phyloP scores from a whole-genome alignment of 1,140 invertebrate genomes.

The Ooceraea biroi region DNA sequence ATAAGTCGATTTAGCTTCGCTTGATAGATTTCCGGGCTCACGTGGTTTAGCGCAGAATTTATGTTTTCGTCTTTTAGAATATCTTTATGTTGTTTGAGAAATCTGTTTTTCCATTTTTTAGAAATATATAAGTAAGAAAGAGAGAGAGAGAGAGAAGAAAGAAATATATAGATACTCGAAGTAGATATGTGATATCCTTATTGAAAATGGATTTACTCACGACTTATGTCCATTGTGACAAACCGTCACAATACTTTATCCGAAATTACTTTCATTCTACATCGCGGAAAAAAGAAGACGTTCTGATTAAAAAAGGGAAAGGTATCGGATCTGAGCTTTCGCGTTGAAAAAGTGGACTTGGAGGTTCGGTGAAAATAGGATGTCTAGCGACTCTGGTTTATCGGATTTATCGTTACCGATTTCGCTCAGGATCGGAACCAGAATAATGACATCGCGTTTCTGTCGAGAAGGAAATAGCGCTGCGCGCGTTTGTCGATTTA shows the following conservation, averaged over 20 bases:
- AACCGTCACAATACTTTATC: conserved; percentile 26
- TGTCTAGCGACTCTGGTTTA: conserved; percentile 31
- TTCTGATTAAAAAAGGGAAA: conserved; percentile 30
- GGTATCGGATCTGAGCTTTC: background rate
- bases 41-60: background rate
- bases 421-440: conserved; percentile 44
- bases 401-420: conserved; percentile 51
- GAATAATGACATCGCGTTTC: conserved; percentile 37
- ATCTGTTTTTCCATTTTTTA: background rate
- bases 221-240: conserved; percentile 4
- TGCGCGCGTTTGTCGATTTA: conserved; percentile 33
- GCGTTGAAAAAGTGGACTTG: conserved; percentile 9
- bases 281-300: background rate
- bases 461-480: conserved; percentile 36
- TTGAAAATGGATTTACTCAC: conserved; percentile 22
- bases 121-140: background rate
- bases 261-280: background rate
- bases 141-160: too few relatives aligned
- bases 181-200: too few relatives aligned
- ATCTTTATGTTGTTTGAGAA: background rate
- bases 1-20: conserved; percentile 25
- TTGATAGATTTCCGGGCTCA: conserved; percentile 8
- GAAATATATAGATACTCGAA: background rate
- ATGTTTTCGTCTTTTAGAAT: background rate
- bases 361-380: conserved; percentile 28